Base-by-base conservation (phyloP, 1,140 invertebrate species). In the Tetragonula clypearis region DNA sequence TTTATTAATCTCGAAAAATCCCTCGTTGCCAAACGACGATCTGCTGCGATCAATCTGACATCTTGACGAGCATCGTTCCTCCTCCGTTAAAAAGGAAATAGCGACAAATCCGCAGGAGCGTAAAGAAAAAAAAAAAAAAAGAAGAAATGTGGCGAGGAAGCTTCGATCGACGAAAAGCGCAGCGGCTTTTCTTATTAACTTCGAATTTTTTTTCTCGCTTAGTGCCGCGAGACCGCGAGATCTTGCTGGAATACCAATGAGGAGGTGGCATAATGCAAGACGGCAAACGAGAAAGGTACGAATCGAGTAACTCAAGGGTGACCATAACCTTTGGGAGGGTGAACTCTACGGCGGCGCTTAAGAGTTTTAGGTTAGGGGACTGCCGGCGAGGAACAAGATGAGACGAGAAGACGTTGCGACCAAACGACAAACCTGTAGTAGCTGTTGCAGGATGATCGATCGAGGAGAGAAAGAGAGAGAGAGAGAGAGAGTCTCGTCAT, bases 171-270 rank as follows among this genome's bases (percentile, higher is more conserved):
- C 14, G 21, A 49, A n/a, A 71, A 56, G 23, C 77, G 65, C 87
- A 90, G 93, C 93, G 93, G 93, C 93, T 94, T 94, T 94, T 93
- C 93, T 94, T 94, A 95, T 95, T 95, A 95, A 94, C 94, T 94
- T 94, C 88, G 93, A 94, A 95, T 94, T 95, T 86, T 95, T 94
- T 35, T 30, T 30, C 30, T 94, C 92, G 92, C 87, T 93, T 95
- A 94, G 93, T 93, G 92, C 90, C 86, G 90, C 91, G 91, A 88
- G 92, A 92, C 91, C 82, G 82, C 82, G 82, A 49, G 81, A 84
- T 88, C 90, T 86, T 82, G 73, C 60, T 79, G 84, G 94, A 93
- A 95, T 95, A 94, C 91, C 94, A 95, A 95, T 95, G 94, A 95
- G 91, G 62, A 65, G 84, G 82, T 85, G 85, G 79, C 84, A 80